Conservation (phyloP, 1,140 invertebrate genomes). For the Meteorus sp. region DNA sequence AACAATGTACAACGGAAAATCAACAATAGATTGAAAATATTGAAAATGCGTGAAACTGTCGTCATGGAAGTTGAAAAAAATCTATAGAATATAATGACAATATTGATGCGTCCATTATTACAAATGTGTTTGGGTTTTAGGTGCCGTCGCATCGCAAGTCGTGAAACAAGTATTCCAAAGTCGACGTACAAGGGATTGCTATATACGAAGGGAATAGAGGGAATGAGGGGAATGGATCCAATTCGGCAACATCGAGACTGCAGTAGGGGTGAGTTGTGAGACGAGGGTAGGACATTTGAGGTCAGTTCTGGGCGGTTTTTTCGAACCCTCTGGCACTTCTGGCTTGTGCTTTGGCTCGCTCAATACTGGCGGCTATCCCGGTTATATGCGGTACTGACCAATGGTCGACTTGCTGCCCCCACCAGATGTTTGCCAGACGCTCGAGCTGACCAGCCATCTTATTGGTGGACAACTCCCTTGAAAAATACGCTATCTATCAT, state of each 20-base stretch:
- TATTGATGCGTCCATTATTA: too few species aligned
- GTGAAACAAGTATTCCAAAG: background rate
- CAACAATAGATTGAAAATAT: too few species aligned
- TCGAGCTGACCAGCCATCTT: constrained; percentile 52
- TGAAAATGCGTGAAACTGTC: too few species aligned
- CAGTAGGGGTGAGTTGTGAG: constrained; percentile 38
- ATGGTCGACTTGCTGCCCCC: constrained; percentile 52
- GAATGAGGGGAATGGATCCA: constrained; percentile 23
- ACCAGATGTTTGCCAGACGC: constrained; percentile 35
- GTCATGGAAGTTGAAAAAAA: too few species aligned
- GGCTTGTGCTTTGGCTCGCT: constrained; percentile 53
- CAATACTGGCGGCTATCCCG: constrained; percentile 52
- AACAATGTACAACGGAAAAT: too few species aligned
- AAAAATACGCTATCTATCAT: constrained; percentile 52
- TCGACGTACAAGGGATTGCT: constrained; percentile 18
- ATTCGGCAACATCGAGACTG: constrained; percentile 27
- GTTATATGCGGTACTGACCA: constrained; percentile 50
- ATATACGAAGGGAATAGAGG: constrained; percentile 20
- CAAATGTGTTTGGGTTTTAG: too few species aligned
- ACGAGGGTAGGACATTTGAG: constrained; percentile 60
- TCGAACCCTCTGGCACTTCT: constrained; percentile 43
- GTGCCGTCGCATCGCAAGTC: too few species aligned
- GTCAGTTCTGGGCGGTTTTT: constrained; percentile 60
- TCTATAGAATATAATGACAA: too few species aligned
- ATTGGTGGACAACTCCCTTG: constrained; percentile 53